Conservation (phyloP, 2,797 vertebrate genomes). For the Masticophis lateralis region DNA sequence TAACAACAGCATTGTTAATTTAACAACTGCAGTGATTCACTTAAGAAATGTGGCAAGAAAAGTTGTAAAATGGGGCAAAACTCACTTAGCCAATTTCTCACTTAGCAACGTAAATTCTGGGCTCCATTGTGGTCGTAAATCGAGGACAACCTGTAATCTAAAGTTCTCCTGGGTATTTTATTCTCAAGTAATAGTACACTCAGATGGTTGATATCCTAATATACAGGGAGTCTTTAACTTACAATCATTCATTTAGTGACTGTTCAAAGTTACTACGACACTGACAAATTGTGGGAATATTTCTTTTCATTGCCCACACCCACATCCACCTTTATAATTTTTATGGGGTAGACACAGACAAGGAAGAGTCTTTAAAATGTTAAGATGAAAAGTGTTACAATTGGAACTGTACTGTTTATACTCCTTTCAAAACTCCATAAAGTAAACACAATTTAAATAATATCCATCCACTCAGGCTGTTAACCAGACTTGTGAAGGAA, state of each 20-base stretch:
- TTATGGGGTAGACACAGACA: neutral
- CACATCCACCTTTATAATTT: too few species aligned
- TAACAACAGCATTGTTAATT: too few species aligned
- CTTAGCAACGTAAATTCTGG: too few species aligned
- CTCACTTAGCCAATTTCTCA: too few species aligned
- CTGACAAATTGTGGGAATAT: neutral
- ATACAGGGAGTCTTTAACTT: neutral
- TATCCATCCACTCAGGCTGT: neutral
- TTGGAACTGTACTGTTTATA: neutral
- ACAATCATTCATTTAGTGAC: neutral
- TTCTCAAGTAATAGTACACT: neutral
- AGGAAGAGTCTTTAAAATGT: neutral
- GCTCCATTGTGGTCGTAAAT: too few species aligned
- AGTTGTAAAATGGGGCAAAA: too few species aligned
- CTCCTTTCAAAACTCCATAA: neutral
- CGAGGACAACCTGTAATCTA: neutral
- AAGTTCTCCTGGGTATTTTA: neutral
- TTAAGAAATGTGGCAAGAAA: too few species aligned
- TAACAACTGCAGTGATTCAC: too few species aligned
- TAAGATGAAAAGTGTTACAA: neutral
- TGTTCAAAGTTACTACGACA: neutral
- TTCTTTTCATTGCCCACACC: too few species aligned
- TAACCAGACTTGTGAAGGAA: conserved; percentile 1
- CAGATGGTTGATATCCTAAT: neutral
- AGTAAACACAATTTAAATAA: neutral